phyloP scores from a whole-genome alignment of 35 echinoderm and acorn worm species.

The Chiridota heheva region DNA sequence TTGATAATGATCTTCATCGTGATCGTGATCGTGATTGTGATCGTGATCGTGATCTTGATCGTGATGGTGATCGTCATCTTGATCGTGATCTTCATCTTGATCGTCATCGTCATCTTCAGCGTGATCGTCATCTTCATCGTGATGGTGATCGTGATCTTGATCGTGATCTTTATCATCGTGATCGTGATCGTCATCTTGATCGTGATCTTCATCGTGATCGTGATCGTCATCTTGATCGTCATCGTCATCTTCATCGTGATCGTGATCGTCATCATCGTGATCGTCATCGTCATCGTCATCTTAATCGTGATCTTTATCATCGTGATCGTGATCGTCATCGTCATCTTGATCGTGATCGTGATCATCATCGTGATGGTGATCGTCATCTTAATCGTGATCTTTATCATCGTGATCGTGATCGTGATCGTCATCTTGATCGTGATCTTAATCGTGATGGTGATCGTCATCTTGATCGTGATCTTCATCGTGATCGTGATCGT shows the following conservation, averaged over 20 bases:
- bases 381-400: background rate
- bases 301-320: background rate
- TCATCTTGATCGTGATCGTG: background rate
- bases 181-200: background rate
- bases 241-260: background rate
- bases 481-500: background rate
- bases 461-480: background rate
- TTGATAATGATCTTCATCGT: background rate
- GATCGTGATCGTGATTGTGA: background rate
- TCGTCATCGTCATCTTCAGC: background rate
- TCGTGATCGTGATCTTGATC: background rate
- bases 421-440: background rate
- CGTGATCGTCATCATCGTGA: background rate
- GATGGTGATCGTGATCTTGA: background rate
- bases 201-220: background rate
- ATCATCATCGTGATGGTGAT: background rate
- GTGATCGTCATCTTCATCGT: background rate
- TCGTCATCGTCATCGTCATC: background rate
- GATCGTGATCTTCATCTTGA: background rate
- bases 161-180: background rate
- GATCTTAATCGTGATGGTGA: background rate
- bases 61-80: background rate
- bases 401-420: background rate
- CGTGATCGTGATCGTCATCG: background rate
- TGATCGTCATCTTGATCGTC: background rate